These are phyloP conservation scores for Pandemis cinnamomeana DNA, from an alignment of 2,888 invertebrate species.

Conservation along the genomic window DNA sequence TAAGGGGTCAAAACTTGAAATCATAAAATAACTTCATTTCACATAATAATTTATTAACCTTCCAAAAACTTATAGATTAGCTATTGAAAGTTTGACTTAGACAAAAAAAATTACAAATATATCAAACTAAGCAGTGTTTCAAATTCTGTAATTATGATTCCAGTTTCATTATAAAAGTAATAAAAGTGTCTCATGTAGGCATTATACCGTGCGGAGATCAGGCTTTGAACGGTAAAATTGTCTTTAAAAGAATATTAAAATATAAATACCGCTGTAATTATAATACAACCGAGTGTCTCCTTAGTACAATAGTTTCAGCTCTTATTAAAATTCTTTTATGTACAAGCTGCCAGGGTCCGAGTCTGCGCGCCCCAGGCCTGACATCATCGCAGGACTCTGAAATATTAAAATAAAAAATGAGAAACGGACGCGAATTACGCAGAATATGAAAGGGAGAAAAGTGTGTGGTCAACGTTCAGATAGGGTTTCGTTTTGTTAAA, in stretches of 20 bases:
- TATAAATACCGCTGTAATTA: slow-evolving; percentile 21
- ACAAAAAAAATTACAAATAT: too few relatives aligned
- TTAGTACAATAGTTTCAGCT: slow-evolving; percentile 29
- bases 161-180: not conserved
- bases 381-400: slow-evolving; percentile 79
- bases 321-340: slow-evolving; percentile 61
- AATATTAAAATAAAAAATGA: slow-evolving; percentile 50
- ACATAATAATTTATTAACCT: too few relatives aligned
- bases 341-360: slow-evolving; percentile 57
- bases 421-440: slow-evolving; percentile 1
- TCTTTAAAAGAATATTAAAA: slow-evolving; percentile 7
- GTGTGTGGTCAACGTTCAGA: not conserved
- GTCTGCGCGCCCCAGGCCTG: slow-evolving; percentile 57
- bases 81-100: too few relatives aligned
- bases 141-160: too few relatives aligned
- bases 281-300: slow-evolving; percentile 32
- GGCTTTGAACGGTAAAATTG: not conserved
- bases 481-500: not conserved
- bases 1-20: too few relatives aligned
- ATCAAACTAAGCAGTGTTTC: too few relatives aligned
- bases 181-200: not conserved
- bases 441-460: slow-evolving; percentile 3
- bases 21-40: too few relatives aligned
- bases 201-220: not conserved
- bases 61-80: too few relatives aligned